Base-by-base conservation (phyloP, 1,140 invertebrate species). In the Schlechtendalia chinensis region DNA sequence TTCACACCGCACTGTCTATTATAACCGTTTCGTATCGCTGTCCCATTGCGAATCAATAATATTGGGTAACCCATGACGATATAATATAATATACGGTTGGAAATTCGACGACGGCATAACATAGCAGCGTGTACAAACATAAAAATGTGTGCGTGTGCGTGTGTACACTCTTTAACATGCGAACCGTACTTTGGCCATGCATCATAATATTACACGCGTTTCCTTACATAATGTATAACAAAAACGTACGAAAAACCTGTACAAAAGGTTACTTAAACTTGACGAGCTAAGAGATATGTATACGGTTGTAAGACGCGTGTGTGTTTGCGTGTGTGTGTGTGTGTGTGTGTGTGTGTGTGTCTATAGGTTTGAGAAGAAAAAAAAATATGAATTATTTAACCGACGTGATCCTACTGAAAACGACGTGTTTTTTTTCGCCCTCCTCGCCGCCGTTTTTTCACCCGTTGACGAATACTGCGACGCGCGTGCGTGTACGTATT, bases 351-450 rank as follows among this genome's bases (percentile, higher is more conserved):
- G n/a, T n/a, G 65, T 4, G 14, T 1, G 27, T 32, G 17, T n/a
- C n/a, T n/a, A n/a, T n/a, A n/a, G 1, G 53, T 75, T 75, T 54
- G 16, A 27, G 14, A 75, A 75, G 54, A 22, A 59, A 75, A 45
- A 58, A 75, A 39, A 58, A 1, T 4, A 58, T 75, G 72, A 75
- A 75, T 75, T 75, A 75, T 75, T 75, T 75, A 75, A 75, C 53
- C 29, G 39, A 39, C 32, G 29, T 17, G 54, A 39, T 75, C 1
- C n/a, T 19, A 45, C 53, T 75, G 22, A 75, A 75, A 17, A 75
- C 29, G 14, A 45, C 29, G 32, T 39, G 6, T 58, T 22, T 39
- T 24, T 61, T 45, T 65, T 39, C 39, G 32, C 32, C 32, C 63
- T 45, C 19, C 39, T 45, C 16, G 1, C 22, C 32, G 14, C 32